A percentile compares a stretch with the other conserved stretches of the same genome.
Evolutionary conservation across 2,888 invertebrate genomes (phyloP).

Genomic region (Polymixis flavicincta): DNA sequence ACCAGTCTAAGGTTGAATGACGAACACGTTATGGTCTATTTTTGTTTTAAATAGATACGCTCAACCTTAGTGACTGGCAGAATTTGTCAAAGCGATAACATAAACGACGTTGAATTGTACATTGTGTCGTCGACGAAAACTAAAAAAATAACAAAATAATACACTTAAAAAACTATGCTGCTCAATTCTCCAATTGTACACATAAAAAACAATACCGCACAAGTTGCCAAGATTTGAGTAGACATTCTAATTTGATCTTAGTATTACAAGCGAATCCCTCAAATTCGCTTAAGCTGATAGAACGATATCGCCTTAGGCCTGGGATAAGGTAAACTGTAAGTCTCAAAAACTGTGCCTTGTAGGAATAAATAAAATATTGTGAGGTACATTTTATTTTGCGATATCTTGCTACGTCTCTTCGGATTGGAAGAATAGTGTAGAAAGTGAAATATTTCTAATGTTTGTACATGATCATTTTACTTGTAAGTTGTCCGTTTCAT

Average conservation of each 20-base stretch:
- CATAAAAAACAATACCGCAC: neutral
- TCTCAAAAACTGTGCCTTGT: conserved; percentile 20
- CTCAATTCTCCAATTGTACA: too few relatives aligned
- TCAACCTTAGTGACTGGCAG: neutral
- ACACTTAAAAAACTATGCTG: neutral
- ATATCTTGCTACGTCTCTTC: neutral
- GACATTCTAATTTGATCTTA: conserved; percentile 43
- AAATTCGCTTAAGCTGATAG: conserved; percentile 43
- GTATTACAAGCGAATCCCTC: conserved; percentile 34
- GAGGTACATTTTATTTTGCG: neutral
- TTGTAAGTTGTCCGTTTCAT: neutral
- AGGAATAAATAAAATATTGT: conserved; percentile 2
- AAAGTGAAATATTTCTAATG: conserved; percentile 3
- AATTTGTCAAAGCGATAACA: neutral
- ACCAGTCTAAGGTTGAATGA: neutral
- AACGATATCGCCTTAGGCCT: conserved; percentile 34
- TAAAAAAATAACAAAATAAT: neutral
- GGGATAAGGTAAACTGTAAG: conserved; percentile 34
- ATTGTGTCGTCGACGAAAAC: neutral
- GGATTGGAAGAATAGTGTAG: neutral
- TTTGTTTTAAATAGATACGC: neutral
- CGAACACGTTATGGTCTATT: neutral
- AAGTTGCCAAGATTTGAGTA: neutral
- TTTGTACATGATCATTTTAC: neutral
- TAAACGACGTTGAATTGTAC: neutral